A percentile compares a stretch with the other conserved stretches of the same genome.
Evolutionary conservation across 2,797 vertebrate genomes (phyloP).

Genomic region (Betta splendens): DNA sequence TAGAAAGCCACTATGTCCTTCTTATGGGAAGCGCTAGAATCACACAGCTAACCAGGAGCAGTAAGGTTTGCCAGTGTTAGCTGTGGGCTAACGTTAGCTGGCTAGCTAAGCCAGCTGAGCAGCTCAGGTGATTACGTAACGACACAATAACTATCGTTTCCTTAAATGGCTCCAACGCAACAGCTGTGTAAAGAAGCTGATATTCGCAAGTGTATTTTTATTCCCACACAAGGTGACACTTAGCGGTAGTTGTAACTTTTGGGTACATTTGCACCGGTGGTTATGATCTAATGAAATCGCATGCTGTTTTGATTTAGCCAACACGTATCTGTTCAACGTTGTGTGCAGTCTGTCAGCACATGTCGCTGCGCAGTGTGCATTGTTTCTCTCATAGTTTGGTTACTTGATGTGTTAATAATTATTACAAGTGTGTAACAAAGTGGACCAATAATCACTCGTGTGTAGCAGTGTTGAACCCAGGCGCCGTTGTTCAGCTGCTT

Average conservation of each 20-base stretch:
- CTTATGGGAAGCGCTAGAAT: background rate
- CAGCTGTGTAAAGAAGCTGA: conserved; percentile 33
- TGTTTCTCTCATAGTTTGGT: no score
- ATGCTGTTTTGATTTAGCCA: background rate
- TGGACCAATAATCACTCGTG: no score
- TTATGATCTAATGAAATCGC: background rate
- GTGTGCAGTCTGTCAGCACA: no score
- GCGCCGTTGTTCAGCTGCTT: no score
- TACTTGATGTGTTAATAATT: no score
- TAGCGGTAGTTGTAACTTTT: background rate
- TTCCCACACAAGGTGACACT: background rate
- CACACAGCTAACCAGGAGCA: background rate
- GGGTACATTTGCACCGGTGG: background rate
- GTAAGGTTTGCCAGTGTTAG: conserved; percentile 37
- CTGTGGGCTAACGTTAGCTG: conserved; percentile 22
- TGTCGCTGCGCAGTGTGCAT: no score
- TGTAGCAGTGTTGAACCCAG: no score
- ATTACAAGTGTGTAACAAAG: no score
- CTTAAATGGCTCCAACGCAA: conserved; percentile 48
- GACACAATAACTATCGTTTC: conserved; percentile 50
- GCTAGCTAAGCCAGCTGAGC: conserved; percentile 60
- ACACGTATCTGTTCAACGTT: background rate
- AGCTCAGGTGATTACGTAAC: conserved; percentile 74
- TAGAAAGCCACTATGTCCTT: fast-evolving
- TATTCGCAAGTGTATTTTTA: background rate